Evolutionary conservation across 2,797 vertebrate genomes (phyloP), one percentile per base, ranked within the genome.

Genomic region (Threskiornis aethiopicus): DNA sequence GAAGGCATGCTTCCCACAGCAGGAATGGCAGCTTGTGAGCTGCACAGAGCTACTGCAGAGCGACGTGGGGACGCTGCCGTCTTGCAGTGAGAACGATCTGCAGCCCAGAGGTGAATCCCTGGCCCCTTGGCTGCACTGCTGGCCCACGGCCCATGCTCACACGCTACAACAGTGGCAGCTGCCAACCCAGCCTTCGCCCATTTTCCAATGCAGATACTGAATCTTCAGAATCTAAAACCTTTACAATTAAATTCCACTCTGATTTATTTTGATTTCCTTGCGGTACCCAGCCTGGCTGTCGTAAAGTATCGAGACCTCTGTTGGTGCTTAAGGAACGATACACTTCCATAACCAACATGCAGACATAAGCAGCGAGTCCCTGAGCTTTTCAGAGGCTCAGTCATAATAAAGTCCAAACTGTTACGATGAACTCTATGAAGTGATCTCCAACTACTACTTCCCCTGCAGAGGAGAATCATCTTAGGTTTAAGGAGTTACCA

Each of bases 101-200:
- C 61, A 86, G 61, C 26, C 54, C 1, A 3, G 28, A 21, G 10
- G 33, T 18, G 54, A 87, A 62, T 16, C 28, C 59, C 22, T 3
- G 4, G 35, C 15, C 35, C 41, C 26, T 46, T 0, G 3, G 31
- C 39, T 49, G 17, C 51, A 57, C 72, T 7, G 3, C 65, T 62
- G 65, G 33, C 44, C 41, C 42, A 57, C 47, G 31, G 64, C 52
- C 58, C 64, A 54, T 0, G 3, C 10, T 31, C 67, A 57, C n/a
- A 65, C 0, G 0, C 37, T 39, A 31, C 0, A 0, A 57, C 6
- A 66, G 57, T 1, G 1, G 11, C 67, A 79, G 66, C 61, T 49
- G 35, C 65, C n/a, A 88, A 22, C 10, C 21, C 75, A 87, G 79
- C 25, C 29, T 58, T 69, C 0, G 0, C 76, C 44, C 37, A 28